Evolutionary conservation across 2,797 vertebrate genomes (phyloP), one percentile per base, ranked within the genome.

Genomic region (Brachyrhaphis roseni): DNA sequence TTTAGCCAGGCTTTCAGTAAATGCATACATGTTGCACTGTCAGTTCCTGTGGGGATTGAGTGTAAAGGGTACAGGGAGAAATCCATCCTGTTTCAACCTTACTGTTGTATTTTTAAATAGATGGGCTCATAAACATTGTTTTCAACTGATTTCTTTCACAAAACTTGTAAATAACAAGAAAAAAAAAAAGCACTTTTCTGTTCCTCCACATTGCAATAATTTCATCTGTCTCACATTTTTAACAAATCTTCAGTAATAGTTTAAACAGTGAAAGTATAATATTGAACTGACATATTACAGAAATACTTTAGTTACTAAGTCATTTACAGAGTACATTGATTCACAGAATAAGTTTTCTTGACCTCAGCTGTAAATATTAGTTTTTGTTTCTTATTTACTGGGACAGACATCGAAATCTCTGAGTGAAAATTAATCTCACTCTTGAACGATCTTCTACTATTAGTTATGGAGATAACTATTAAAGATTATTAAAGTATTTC

Each of bases 21-120:
- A 49, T 70, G 59, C 55, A 73, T 75, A 73, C 8, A 66, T 41
- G 20, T 39, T 26, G 64, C 72, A 77, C 68, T 23, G 41, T 7
- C 34, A 39, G 57, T 5, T 43, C 75, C 74, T 5, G 11, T 74
- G 82, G 79, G 79, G 82, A 36, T 2, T 28, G 74, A 71, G 77
- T 68, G 75, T 75, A 46, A 41, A 62, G 26, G 43, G n/a, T 15
- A 75, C 77, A 82, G 26, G 57, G 8, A 39, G 18, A 68, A 39
- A 68, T 66, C 36, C 36, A 39, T 34, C 1, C 43, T 62, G 66
- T 78, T 88, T 66, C 74, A 36, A 71, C 31, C 0, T 66, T 28
- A 72, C 64, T 81, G 72, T 47, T 78, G 73, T n/a, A 43, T 55
- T 74, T 78, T 64, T 47, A 82, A 82, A 59, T 73, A 78, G 13